These are phyloP conservation scores for Drosophila rellima DNA, from an alignment of 2,888 invertebrate species.

Conservation along the genomic window DNA sequence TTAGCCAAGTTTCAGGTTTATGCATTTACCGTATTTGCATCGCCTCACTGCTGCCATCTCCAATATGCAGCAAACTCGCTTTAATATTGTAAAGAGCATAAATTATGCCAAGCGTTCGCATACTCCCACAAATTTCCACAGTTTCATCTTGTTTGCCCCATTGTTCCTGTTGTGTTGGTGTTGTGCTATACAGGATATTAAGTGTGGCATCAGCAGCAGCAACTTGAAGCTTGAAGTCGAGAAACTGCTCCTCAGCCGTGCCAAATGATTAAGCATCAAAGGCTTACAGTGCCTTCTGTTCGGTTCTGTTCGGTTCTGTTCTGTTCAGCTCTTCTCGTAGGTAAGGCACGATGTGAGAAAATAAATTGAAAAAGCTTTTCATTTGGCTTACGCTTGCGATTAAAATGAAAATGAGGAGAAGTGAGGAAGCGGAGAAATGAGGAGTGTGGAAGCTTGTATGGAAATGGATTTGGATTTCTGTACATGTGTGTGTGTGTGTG, in stretches of 20 bases:
- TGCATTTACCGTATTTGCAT: conserved; percentile 20
- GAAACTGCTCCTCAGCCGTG: conserved; percentile 29
- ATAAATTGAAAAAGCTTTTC: conserved; percentile 80
- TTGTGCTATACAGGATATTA: conserved; percentile 50
- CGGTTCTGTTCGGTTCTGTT: conserved; percentile 1
- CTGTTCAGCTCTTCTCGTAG: conserved; percentile 13
- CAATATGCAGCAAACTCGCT: conserved; percentile 43
- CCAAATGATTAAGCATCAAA: conserved; percentile 72
- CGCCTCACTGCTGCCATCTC: background rate
- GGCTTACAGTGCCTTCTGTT: conserved; percentile 43
- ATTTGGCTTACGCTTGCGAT: conserved; percentile 76
- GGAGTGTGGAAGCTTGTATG: conserved; percentile 14
- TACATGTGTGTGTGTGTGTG: background rate
- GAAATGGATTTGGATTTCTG: conserved; percentile 28
- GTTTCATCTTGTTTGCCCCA: conserved; percentile 15
- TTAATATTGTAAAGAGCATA: conserved; percentile 55
- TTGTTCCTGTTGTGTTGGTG: conserved; percentile 13
- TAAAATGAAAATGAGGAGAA: conserved; percentile 72
- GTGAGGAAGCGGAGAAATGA: background rate
- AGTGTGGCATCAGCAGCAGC: conserved; percentile 50
- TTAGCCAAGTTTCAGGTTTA: conserved; percentile 23
- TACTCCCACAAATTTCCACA: conserved; percentile 7
- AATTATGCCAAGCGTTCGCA: conserved; percentile 56
- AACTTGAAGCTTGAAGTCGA: conserved; percentile 35
- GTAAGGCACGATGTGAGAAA: conserved; percentile 53